phyloP scores from a whole-genome alignment of 2,888 invertebrate genomes.

The Cerastoderma edule region DNA sequence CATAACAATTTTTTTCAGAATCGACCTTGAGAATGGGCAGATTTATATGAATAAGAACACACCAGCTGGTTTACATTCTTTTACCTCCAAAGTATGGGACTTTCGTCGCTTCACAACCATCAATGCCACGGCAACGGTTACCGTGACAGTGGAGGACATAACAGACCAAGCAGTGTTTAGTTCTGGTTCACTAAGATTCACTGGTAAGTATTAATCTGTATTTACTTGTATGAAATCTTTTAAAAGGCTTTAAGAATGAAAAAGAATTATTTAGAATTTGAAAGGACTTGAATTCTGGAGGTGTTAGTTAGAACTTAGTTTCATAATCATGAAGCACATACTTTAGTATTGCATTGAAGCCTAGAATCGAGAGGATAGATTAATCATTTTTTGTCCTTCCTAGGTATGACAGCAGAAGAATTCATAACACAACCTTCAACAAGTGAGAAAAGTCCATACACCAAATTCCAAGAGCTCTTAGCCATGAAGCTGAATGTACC shows the following conservation, averaged over 20 bases:
- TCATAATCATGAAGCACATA: too few species aligned
- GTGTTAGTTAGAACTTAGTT: too few species aligned
- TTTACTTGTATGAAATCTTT: conserved; percentile 9
- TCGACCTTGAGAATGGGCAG: conserved; percentile 96
- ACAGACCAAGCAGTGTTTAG: conserved; percentile 97
- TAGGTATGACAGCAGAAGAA: conserved; percentile 96
- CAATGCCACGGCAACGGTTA: conserved; percentile 98
- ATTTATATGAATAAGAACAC: conserved; percentile 97
- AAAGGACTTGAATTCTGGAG: background rate
- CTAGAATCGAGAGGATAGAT: too few species aligned
- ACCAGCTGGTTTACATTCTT: conserved; percentile 91
- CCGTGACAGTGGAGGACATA: conserved; percentile 96
- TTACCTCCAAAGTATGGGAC: conserved; percentile 94
- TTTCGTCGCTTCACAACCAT: conserved; percentile 86
- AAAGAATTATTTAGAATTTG: too few species aligned
- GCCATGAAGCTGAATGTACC: conserved; percentile 93
- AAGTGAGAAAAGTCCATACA: conserved; percentile 90
- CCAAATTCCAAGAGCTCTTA: conserved; percentile 95
- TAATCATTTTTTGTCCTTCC: too few species aligned
- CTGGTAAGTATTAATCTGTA: conserved; percentile 74
- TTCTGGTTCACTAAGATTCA: conserved; percentile 95
- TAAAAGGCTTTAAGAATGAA: too few species aligned
- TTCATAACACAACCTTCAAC: conserved; percentile 87
- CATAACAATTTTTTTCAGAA: conserved; percentile 84
- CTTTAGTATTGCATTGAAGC: too few species aligned